A percentile compares a stretch with the other conserved stretches of the same genome.
Conservation (phyloP, 35 echinoderm and acorn worm genomes). For the Apostichopus californicus region DNA sequence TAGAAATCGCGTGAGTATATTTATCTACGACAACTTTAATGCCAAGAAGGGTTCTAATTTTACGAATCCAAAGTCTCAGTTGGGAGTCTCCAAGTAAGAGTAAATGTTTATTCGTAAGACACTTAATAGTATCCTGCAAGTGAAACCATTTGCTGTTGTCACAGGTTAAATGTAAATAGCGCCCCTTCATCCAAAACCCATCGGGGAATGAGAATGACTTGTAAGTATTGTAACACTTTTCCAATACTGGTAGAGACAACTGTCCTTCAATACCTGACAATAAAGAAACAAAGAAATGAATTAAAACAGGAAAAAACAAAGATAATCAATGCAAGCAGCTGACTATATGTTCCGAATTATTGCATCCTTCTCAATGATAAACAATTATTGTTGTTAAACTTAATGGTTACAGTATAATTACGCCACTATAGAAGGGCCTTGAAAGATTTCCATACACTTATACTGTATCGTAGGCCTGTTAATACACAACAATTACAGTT, state of each 20-base stretch:
- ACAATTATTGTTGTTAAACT: too few species aligned
- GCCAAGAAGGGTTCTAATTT: background rate
- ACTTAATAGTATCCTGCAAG: background rate
- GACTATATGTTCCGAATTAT: too few species aligned
- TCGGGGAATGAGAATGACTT: background rate
- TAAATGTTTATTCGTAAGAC: constrained; percentile 40
- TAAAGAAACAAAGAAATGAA: background rate
- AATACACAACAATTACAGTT: too few species aligned
- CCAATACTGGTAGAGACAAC: background rate
- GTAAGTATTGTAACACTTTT: background rate
- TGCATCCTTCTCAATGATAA: too few species aligned
- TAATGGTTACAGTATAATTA: too few species aligned
- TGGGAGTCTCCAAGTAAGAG: constrained; percentile 51
- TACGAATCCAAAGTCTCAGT: constrained; percentile 28
- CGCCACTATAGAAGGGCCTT: too few species aligned
- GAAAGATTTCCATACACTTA: too few species aligned
- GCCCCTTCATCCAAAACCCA: constrained; percentile 44
- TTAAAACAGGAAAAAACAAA: too few species aligned
- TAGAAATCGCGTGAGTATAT: constrained; percentile 28
- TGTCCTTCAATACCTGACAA: background rate
- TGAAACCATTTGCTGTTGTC: constrained; percentile 30
- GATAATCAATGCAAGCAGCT: too few species aligned
- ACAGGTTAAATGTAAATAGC: constrained; percentile 23
- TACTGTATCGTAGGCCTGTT: too few species aligned
- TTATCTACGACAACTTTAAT: constrained; percentile 4